Percentiles rank a stretch among this genome's conserved stretches.
These are phyloP conservation scores for Papilio polyxenes DNA, from an alignment of 1,140 invertebrate genomes.

Conservation along the genomic window DNA sequence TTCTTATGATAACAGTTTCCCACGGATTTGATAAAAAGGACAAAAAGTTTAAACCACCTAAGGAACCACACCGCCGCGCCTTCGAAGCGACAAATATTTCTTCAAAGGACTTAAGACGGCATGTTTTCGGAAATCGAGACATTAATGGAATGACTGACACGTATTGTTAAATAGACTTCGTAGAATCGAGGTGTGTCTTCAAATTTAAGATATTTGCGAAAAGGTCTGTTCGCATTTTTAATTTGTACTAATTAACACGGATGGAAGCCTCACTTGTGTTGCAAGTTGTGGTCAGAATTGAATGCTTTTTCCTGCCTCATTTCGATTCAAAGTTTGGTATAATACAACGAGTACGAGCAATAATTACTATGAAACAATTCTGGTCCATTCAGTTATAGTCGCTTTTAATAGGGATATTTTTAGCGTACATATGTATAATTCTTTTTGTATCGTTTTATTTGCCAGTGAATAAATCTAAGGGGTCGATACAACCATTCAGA, in stretches of 20 bases:
- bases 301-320: background rate
- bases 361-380: background rate
- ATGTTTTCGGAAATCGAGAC: slow-evolving; percentile 73
- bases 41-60: slow-evolving; percentile 53
- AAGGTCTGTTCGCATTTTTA: slow-evolving; percentile 46
- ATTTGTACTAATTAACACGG: slow-evolving; percentile 42
- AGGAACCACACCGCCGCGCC: slow-evolving; percentile 55
- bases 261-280: background rate
- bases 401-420: background rate
- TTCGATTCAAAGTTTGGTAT: background rate
- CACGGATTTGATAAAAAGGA: slow-evolving; percentile 56
- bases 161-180: slow-evolving; percentile 64
- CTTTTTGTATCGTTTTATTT: slow-evolving; percentile 13
- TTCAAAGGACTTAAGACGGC: slow-evolving; percentile 58
- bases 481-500: slow-evolving; percentile 49
- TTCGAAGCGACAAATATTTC: slow-evolving; percentile 73
- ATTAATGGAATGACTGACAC: slow-evolving; percentile 78
- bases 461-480: slow-evolving; percentile 6
- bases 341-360: no score
- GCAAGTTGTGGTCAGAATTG: background rate
- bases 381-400: background rate
- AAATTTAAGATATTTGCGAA: slow-evolving; percentile 65
- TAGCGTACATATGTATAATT: background rate
- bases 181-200: slow-evolving; percentile 63
- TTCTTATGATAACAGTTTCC: slow-evolving; percentile 37